Conservation (phyloP, 2,888 invertebrate species). For the Xylocampa areola region DNA sequence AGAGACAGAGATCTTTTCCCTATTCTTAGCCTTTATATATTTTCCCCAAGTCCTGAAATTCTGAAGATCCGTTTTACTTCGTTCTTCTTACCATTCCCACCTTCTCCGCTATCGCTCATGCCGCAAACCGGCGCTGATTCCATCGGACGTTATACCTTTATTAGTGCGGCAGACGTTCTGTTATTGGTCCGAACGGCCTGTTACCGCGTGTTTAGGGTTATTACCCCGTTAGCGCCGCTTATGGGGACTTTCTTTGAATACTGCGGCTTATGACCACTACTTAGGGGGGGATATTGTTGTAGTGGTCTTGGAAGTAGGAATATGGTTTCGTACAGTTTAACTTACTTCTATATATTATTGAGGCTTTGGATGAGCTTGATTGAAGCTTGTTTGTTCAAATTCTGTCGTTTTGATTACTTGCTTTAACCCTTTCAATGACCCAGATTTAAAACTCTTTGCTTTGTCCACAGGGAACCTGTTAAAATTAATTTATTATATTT, state of each 20-base stretch:
- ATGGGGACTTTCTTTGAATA: constrained; percentile 34
- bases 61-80: no score
- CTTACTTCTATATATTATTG: neutral
- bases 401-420: no score
- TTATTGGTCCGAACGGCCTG: constrained; percentile 51
- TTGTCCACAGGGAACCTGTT: no score
- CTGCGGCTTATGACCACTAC: constrained; percentile 9
- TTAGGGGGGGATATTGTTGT: neutral
- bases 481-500: no score
- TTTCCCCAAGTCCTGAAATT: no score
- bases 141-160: constrained; percentile 55
- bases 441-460: no score
- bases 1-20: no score
- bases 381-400: neutral
- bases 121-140: constrained; percentile 11
- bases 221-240: constrained; percentile 23
- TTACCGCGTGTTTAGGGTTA: constrained; percentile 56
- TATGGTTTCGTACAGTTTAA: constrained; percentile 1
- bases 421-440: no score
- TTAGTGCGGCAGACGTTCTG: constrained; percentile 55
- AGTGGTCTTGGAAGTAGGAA: constrained; percentile 1
- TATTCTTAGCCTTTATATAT: no score
- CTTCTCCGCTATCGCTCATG: constrained; percentile 11
- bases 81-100: no score
- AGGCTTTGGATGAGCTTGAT: neutral